Evolutionary conservation across 35 echinoderm and acorn worm genomes (phyloP).

Genomic region (Patiria miniata): DNA sequence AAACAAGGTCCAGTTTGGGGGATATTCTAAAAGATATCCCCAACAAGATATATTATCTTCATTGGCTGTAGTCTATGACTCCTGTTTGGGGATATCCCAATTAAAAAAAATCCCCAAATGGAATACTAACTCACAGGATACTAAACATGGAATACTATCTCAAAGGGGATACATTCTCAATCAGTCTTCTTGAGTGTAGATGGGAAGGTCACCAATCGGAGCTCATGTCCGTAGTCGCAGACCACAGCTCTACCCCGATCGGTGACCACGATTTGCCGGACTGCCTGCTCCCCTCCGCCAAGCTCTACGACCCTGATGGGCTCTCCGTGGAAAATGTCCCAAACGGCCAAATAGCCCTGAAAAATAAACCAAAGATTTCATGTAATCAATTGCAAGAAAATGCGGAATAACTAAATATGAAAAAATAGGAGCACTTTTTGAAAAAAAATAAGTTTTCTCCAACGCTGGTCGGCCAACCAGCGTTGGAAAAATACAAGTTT

Average conservation of each 20-base stretch:
- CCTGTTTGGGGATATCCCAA: too few species aligned
- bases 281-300: conserved; percentile 33
- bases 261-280: conserved; percentile 38
- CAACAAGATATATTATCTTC: too few species aligned
- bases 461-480: too few species aligned
- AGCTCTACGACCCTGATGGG: conserved; percentile 49
- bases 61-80: too few species aligned
- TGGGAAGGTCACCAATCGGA: conserved; percentile 53
- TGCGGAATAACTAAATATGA: too few species aligned
- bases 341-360: conserved; percentile 55
- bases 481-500: too few species aligned
- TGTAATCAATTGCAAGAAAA: too few species aligned
- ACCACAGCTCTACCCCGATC: conserved; percentile 42
- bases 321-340: conserved; percentile 60
- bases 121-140: too few species aligned
- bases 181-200: conserved; percentile 34
- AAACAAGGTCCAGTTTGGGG: background rate
- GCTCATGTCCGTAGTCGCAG: conserved; percentile 56
- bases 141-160: background rate
- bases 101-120: too few species aligned
- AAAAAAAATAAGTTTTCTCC: too few species aligned
- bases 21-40: background rate
- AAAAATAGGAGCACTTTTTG: too few species aligned
- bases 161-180: background rate
- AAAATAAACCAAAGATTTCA: background rate